These are phyloP conservation scores for Bembecia ichneumoniformis DNA, from an alignment of 2,888 invertebrate species.

Conservation along the genomic window DNA sequence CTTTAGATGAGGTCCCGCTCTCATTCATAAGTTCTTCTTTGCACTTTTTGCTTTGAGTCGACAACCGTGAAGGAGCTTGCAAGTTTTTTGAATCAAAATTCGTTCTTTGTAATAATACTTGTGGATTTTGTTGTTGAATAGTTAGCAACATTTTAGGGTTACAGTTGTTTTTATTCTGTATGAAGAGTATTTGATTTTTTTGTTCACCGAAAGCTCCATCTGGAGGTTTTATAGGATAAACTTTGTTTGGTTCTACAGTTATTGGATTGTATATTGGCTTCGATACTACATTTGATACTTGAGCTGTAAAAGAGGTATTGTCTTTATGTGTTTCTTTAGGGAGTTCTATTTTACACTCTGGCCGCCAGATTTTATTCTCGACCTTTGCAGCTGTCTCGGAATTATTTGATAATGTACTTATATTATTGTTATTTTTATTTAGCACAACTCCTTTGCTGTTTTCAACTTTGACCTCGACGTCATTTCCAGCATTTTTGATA, in stretches of 20 bases:
- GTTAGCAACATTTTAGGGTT: slow-evolving; percentile 55
- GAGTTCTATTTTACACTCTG: slow-evolving; percentile 32
- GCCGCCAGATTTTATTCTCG: slow-evolving; percentile 37
- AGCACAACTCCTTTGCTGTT: slow-evolving; percentile 9
- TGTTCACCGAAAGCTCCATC: slow-evolving; percentile 41
- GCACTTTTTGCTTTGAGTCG: slow-evolving; percentile 51
- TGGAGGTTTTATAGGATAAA: slow-evolving; percentile 34
- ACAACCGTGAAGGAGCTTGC: slow-evolving; percentile 64
- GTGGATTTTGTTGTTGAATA: slow-evolving; percentile 51
- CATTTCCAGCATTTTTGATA: slow-evolving; percentile 44
- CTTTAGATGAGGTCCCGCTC: slow-evolving; percentile 46
- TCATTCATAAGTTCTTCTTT: slow-evolving; percentile 49
- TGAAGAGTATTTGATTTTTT: slow-evolving; percentile 54
- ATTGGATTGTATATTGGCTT: slow-evolving; percentile 37
- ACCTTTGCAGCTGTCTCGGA: slow-evolving; percentile 50
- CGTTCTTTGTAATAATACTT: slow-evolving; percentile 49
- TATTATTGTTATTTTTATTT: slow-evolving; percentile 19
- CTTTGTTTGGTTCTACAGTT: slow-evolving; percentile 37
- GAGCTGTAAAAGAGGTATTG: slow-evolving; percentile 13
- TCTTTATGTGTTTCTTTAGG: slow-evolving; percentile 27
- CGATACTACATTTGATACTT: slow-evolving; percentile 10
- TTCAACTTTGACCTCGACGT: slow-evolving; percentile 15
- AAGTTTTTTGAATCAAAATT: slow-evolving; percentile 60
- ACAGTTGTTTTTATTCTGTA: slow-evolving; percentile 45
- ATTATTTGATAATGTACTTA: slow-evolving; percentile 46